Conservation (phyloP, 2,797 vertebrate genomes). For the Scleropages formosus region DNA sequence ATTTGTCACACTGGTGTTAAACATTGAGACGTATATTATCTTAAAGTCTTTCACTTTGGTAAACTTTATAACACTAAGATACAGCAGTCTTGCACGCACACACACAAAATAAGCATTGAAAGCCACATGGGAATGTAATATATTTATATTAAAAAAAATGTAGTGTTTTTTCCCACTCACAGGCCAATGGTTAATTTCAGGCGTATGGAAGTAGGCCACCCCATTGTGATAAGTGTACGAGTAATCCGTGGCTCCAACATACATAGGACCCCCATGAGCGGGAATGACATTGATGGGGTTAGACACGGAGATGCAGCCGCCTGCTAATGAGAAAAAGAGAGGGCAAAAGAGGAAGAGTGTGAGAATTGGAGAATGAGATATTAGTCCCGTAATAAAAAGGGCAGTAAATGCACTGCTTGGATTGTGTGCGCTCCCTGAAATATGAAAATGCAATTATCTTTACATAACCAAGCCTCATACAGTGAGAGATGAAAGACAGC, state of each 20-base stretch:
- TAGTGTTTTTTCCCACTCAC: conserved; percentile 58
- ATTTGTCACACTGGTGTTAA: too few relatives aligned
- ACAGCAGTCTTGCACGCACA: too few relatives aligned
- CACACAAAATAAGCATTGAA: too few relatives aligned
- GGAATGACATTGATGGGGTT: conserved; percentile 62
- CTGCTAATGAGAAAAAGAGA: conserved; percentile 2
- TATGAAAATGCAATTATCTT: too few relatives aligned
- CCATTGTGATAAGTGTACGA: conserved; percentile 82
- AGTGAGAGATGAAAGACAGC: too few relatives aligned
- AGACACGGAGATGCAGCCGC: conserved; percentile 46
- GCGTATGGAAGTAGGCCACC: conserved; percentile 78
- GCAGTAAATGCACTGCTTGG: neutral
- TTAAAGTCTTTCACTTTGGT: too few relatives aligned
- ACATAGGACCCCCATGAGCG: conserved; percentile 62
- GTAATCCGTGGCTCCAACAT: conserved; percentile 75
- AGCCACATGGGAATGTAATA: too few relatives aligned
- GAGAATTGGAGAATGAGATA: neutral
- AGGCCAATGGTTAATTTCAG: conserved; percentile 68
- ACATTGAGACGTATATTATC: too few relatives aligned
- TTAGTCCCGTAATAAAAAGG: neutral
- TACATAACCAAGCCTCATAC: too few relatives aligned
- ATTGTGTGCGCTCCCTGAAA: too few relatives aligned
- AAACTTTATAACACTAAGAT: too few relatives aligned
- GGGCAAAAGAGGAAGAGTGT: neutral
- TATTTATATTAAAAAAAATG: neutral